phyloP scores from a whole-genome alignment of 2,113 vertebrate species.

The Hystrix brachyura region DNA sequence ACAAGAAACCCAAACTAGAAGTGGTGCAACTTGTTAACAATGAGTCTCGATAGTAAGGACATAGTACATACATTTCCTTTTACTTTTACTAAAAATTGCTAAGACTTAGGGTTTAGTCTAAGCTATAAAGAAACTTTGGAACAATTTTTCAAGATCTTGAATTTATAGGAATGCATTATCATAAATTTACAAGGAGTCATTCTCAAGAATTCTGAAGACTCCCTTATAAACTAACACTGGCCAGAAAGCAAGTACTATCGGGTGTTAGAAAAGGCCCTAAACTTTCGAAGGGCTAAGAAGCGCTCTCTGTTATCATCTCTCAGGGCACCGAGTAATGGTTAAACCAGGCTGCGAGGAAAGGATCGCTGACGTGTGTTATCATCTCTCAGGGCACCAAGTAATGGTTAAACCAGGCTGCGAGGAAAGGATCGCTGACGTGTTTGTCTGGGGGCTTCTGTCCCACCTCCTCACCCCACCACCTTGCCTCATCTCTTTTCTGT shows the following conservation, averaged over 20 bases:
- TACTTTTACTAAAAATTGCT: not conserved
- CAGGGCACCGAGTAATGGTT: not conserved
- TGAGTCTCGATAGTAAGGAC: not conserved
- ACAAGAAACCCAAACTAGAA: conserved; percentile 11
- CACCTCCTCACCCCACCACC: too few species aligned
- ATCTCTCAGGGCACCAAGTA: not conserved
- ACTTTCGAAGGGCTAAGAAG: not conserved
- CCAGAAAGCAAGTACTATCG: not conserved
- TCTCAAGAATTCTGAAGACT: not conserved
- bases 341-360: not conserved
- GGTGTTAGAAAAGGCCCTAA: not conserved
- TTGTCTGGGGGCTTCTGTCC: not conserved
- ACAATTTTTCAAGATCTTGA: not conserved
- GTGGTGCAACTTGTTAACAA: not conserved
- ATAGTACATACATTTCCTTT: not conserved
- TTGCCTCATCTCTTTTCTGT: not conserved
- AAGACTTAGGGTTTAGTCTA: not conserved
- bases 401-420: not conserved
- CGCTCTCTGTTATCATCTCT: not conserved
- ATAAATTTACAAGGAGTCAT: not conserved
- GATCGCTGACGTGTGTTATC: too few species aligned
- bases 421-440: not conserved
- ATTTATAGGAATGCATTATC: not conserved
- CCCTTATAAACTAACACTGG: not conserved
- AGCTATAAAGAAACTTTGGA: conserved; percentile 24